Evolutionary conservation across 2,113 vertebrate species (phyloP), one percentile per base, ranked within the genome.

Genomic region (Gambusia affinis): DNA sequence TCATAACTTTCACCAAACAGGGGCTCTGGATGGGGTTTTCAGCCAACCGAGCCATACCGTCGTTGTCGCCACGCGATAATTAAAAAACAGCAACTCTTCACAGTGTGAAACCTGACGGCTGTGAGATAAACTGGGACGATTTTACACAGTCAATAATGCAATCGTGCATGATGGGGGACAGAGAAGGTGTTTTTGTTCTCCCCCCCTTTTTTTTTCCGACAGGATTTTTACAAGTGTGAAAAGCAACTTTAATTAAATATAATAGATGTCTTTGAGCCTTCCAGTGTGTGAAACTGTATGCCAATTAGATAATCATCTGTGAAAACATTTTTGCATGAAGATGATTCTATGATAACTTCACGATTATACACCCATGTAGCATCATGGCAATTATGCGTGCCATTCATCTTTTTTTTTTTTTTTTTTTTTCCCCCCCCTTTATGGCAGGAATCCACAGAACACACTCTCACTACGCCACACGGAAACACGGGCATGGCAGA

Each of bases 241-340:
- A 79, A 83, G 79, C 63, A 68, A 86, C 83, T 88, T 91, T 87
- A 90, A 91, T 93, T 88, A 91, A 88, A 84, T 70, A 90, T 85
- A 91, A 93, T 82, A 44, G 72, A 66, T 65, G 70, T 70, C 75
- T 91, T 81, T 82, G 68, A 88, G 87, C 67, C 76, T 88, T 81
- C 47, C 54, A 24, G 72, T 74, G 82, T 85, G 75, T 84, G 81
- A 89, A 88, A 89, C 79, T 70, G 72, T 78, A 83, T 39, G 83
- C 84, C 85, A 87, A 85, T 86, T 84, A 89, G 90, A 91, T 93
- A 85, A 91, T 90, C 85, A 91, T 90, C 90, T 86, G 85, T 85
- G 72, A 75, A 90, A 90, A 88, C 29, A 66, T 68, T 39, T 37
- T 42, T 72, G 84, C 78, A 83, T 67, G 67, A 77, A 88, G 76